Base-by-base conservation (phyloP, 1,140 invertebrate genomes). In the Bursaphelenchus mucronatus region DNA sequence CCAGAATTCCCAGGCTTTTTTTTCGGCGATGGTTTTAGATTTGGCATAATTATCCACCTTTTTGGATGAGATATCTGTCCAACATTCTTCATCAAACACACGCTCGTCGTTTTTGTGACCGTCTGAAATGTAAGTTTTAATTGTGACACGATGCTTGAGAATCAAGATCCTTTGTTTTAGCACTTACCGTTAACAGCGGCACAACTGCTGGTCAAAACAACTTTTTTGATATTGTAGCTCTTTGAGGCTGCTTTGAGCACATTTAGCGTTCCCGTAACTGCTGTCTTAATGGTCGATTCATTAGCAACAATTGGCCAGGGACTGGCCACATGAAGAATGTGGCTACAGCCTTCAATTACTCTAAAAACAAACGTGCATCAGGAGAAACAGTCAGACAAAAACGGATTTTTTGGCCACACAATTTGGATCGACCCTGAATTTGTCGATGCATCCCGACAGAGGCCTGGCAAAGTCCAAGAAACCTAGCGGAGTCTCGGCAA, bases 191-290 rank as follows among this genome's bases (percentile, higher is more conserved):
- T 82, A 46, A 86, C 75, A 47, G 86, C 83, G 30, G 82, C 84
- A 63, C 83, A 77, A 8, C 85, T 86, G 66, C 85, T 86, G 2
- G 86, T 86, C 8, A 87, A 63, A 11, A 87, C 85, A 7, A 87
- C 83, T 70, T 85, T 79, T 64, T 84, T 83, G 17, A 87, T 83
- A 8, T 76, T 76, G 19, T 78, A 77, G 15, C 79, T 78, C 17
- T 78, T 76, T 6, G 80, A 77, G 70, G 83, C 84, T 50, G 86
- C 85, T 68, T 83, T 82, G 0, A 86, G 75, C 8, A 87, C 84
- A 59, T 72, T 82, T 56, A 83, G 71, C 7, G 86, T 87, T 3
- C 85, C 86, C 55, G 86, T 83, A 13, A 86, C 82, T 13, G 86
- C 86, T 7, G 85, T 85, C 53, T 78, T 76, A 53, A 86, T 80